Evolutionary conservation across 2,113 vertebrate genomes (phyloP).

Genomic region (Alligator mississippiensis): DNA sequence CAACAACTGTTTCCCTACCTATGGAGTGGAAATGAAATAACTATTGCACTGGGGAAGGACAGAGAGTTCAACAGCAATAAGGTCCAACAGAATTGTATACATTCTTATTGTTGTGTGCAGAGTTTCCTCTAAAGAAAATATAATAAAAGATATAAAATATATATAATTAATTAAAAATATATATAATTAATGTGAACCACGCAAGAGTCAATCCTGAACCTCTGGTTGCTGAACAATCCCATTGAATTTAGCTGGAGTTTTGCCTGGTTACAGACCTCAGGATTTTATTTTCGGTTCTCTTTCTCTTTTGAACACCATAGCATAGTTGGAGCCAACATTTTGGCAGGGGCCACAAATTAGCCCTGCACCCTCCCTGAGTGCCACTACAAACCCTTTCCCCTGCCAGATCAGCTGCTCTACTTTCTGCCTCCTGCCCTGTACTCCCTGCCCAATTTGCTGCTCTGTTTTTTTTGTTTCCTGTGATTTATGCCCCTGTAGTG

Average conservation of each 20-base stretch:
- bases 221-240: background rate
- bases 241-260: background rate
- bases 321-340: too few species aligned
- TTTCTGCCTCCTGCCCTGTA: too few species aligned
- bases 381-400: too few species aligned
- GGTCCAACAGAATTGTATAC: background rate
- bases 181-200: background rate
- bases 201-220: background rate
- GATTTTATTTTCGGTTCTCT: too few species aligned
- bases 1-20: background rate
- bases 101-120: background rate
- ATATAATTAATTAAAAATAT: background rate
- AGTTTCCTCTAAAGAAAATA: background rate
- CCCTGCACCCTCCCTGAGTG: too few species aligned
- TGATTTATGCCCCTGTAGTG: too few species aligned
- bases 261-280: background rate
- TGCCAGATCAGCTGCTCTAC: too few species aligned
- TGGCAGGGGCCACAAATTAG: too few species aligned
- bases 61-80: background rate
- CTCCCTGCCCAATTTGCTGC: too few species aligned
- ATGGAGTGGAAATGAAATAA: background rate
- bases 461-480: too few species aligned
- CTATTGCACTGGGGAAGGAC: fast-evolving
- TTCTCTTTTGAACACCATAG: too few species aligned
- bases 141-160: background rate